Evolutionary conservation across 2,113 vertebrate species (phyloP).

Genomic region (Sinocyclocheilus anshuiensis): DNA sequence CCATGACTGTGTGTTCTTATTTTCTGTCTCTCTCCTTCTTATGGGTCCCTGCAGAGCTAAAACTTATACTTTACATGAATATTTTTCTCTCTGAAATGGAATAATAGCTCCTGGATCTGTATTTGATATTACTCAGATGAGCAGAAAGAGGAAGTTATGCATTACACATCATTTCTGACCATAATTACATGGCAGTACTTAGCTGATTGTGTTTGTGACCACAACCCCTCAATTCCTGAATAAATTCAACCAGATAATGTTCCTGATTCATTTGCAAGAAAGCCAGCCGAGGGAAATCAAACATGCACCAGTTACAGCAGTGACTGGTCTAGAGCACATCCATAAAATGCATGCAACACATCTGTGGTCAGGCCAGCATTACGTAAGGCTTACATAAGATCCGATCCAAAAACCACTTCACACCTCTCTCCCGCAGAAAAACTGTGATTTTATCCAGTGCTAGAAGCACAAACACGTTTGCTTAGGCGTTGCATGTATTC

Average conservation of each 20-base stretch:
- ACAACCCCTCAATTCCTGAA: neutral
- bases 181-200: neutral
- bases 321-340: slow-evolving; percentile 1
- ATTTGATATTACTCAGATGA: neutral
- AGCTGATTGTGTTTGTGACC: neutral
- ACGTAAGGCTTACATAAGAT: slow-evolving; percentile 45
- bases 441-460: neutral
- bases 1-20: too few species aligned
- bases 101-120: neutral
- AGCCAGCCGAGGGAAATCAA: neutral
- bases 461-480: neutral
- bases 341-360: slow-evolving; percentile 4
- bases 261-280: neutral
- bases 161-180: neutral
- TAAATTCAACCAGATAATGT: neutral
- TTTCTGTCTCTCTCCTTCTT: neutral
- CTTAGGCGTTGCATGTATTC: neutral
- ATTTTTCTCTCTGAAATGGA: neutral
- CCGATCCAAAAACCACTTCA: neutral
- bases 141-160: neutral
- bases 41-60: neutral
- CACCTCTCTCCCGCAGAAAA: neutral
- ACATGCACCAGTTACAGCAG: neutral
- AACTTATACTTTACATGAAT: neutral
- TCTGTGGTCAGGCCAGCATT: slow-evolving; percentile 36